These are phyloP conservation scores for Xestobium rufovillosum DNA, from an alignment of 2,888 invertebrate genomes.

Conservation along the genomic window DNA sequence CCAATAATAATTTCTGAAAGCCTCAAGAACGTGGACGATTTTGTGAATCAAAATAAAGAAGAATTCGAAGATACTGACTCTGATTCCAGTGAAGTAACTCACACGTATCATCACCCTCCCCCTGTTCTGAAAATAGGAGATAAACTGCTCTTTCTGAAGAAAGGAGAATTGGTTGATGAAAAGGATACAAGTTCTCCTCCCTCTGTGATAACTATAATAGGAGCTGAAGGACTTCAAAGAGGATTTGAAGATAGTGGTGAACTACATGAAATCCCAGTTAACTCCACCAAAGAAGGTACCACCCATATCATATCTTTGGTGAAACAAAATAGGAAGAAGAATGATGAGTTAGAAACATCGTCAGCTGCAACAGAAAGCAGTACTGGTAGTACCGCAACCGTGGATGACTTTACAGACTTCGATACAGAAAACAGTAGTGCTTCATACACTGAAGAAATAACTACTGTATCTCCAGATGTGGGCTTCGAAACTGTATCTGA, in stretches of 20 bases:
- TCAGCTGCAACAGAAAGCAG: background rate
- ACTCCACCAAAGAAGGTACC: conserved; percentile 25
- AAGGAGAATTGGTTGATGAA: conserved; percentile 36
- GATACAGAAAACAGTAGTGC: background rate
- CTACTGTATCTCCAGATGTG: background rate
- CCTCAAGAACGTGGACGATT: conserved; percentile 13
- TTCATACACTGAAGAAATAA: background rate
- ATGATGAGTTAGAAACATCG: too few species aligned
- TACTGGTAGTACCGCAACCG: conserved; percentile 5
- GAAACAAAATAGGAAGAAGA: conserved; percentile 26
- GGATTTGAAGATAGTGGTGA: conserved; percentile 31
- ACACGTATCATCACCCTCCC: conserved; percentile 39
- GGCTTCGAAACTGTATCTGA: background rate
- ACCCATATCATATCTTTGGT: conserved; percentile 32
- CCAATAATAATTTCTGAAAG: conserved; percentile 20
- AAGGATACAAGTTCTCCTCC: conserved; percentile 37
- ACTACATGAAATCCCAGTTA: conserved; percentile 24
- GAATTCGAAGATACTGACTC: conserved; percentile 32
- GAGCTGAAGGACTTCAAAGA: conserved; percentile 43
- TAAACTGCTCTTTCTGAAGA: conserved; percentile 38
- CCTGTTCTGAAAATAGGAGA: conserved; percentile 41
- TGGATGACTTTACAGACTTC: background rate
- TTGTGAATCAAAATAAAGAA: conserved; percentile 28
- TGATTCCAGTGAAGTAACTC: conserved; percentile 38
- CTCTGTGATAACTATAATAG: conserved; percentile 42